Conservation (phyloP, 1,140 invertebrate genomes). For the Aphelenchoides fujianensis region DNA sequence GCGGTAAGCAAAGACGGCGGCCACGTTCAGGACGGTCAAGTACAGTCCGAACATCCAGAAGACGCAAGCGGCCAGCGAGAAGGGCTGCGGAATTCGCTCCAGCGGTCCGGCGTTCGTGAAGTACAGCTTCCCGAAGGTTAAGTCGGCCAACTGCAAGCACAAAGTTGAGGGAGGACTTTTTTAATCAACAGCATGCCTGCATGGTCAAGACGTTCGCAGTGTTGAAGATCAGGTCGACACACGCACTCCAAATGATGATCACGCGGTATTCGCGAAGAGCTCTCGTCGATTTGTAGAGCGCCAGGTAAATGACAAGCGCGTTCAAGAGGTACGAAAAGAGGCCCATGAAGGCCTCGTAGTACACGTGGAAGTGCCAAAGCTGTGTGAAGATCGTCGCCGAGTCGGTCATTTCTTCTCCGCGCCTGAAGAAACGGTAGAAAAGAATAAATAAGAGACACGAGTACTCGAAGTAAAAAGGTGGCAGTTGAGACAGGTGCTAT, state of each 20-base stretch:
- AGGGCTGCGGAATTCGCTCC: conserved; percentile 15
- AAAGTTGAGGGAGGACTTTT: neutral
- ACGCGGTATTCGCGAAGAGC: neutral
- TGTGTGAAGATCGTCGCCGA: neutral
- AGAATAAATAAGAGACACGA: too few species aligned
- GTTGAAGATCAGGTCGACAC: conserved; percentile 21
- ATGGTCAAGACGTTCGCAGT: conserved; percentile 12
- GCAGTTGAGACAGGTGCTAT: too few species aligned
- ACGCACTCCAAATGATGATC: conserved; percentile 9
- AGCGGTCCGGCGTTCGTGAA: neutral
- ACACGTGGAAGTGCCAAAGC: conserved; percentile 5
- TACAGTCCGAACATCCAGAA: conserved; percentile 12
- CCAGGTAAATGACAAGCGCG: conserved; percentile 10
- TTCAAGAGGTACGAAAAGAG: conserved; percentile 16
- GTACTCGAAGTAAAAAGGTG: too few species aligned
- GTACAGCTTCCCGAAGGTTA: conserved; percentile 11
- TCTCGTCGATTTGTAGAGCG: neutral
- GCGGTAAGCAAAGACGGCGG: conserved; percentile 7
- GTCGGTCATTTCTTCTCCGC: too few species aligned
- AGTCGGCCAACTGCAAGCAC: conserved; percentile 12
- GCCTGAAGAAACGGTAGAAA: too few species aligned
- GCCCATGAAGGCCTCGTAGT: neutral
- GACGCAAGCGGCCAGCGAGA: neutral
- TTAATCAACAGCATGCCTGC: neutral
- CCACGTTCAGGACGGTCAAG: conserved; percentile 12